Percentiles rank a stretch among this genome's conserved stretches.
Evolutionary conservation across 2,113 vertebrate species (phyloP).

Genomic region (Chloropsis cyanopogon): DNA sequence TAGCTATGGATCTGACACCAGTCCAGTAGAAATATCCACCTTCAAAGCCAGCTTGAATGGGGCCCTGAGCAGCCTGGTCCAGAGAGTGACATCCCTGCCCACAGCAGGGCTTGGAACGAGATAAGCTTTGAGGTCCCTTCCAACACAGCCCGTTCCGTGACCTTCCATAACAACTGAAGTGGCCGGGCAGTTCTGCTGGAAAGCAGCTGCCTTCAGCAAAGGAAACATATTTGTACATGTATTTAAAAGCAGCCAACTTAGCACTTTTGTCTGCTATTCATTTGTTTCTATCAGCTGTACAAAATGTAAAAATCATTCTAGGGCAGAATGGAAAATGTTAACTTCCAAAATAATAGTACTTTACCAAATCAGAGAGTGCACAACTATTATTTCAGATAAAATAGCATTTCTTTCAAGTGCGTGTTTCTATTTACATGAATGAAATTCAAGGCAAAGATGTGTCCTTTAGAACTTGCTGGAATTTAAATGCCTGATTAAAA

Average conservation of each 20-base stretch:
- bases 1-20: neutral
- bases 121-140: neutral
- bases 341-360: neutral
- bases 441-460: neutral
- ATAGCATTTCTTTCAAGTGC: neutral
- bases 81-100: neutral
- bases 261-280: neutral
- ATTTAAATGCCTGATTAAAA: neutral
- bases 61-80: neutral
- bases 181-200: neutral
- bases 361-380: neutral
- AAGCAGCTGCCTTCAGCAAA: neutral
- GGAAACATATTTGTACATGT: rapidly evolving
- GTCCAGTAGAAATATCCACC: neutral
- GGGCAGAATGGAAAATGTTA: neutral
- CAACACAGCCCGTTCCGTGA: neutral
- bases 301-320: neutral
- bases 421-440: neutral
- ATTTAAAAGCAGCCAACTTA: neutral
- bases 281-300: neutral
- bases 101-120: rapidly evolving
- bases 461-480: neutral
- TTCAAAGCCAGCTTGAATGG: neutral
- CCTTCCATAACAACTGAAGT: neutral
- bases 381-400: neutral